Evolutionary conservation across 2,797 vertebrate species (phyloP).

Genomic region (Pseudochaenichthys georgianus): DNA sequence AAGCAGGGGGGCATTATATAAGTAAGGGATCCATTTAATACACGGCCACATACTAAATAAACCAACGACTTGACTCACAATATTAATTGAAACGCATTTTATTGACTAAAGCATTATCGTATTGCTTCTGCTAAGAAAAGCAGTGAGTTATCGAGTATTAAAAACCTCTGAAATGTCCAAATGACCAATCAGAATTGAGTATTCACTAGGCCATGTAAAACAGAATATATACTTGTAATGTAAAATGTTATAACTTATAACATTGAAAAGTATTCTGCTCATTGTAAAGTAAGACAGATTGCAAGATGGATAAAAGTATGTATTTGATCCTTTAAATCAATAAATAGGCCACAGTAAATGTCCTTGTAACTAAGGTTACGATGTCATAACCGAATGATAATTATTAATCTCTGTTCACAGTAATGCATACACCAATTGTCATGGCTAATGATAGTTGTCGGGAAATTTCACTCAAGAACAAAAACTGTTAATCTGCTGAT

Average conservation of each 20-base stretch:
- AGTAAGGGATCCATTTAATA: no score
- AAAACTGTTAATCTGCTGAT: background rate
- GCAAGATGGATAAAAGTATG: background rate
- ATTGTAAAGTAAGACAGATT: background rate
- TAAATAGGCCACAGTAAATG: background rate
- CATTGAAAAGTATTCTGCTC: background rate
- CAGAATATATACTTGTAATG: background rate
- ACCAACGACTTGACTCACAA: no score
- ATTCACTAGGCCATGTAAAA: no score
- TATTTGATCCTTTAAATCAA: background rate
- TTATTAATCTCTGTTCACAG: no score
- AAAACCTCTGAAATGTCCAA: no score
- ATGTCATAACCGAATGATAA: background rate
- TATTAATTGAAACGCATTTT: no score
- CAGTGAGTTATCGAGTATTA: no score
- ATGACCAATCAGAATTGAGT: no score
- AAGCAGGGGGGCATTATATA: background rate
- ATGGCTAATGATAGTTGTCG: no score
- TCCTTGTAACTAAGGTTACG: background rate
- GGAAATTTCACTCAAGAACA: background rate
- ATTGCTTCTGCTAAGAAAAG: no score
- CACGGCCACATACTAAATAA: no score
- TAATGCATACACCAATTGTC: background rate
- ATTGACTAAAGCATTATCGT: no score
- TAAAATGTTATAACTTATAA: background rate